Evolutionary conservation across 2,113 vertebrate genomes (phyloP).

Genomic region (Kobus ellipsiprymnus): DNA sequence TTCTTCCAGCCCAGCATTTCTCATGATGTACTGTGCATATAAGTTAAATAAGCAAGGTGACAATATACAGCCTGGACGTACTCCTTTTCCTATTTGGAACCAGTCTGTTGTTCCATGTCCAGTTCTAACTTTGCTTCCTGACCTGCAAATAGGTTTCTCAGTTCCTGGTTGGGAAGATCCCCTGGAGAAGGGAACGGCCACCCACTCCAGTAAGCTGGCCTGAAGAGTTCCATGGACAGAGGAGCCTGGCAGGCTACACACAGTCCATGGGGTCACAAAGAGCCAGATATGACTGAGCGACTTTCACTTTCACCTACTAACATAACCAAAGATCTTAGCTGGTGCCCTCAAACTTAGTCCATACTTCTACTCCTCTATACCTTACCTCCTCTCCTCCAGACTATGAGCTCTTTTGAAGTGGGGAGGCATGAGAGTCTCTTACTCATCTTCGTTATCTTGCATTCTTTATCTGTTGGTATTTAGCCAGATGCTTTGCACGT

Average conservation of each 20-base stretch:
- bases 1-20: too few species aligned
- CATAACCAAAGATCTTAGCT: not conserved
- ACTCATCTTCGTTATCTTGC: not conserved
- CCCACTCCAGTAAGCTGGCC: not conserved
- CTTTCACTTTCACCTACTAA: not conserved
- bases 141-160: not conserved
- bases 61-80: too few species aligned
- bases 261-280: not conserved
- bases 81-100: too few species aligned
- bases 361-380: not conserved
- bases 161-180: not conserved
- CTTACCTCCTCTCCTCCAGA: not conserved
- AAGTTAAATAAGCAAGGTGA: too few species aligned
- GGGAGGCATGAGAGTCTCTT: not conserved
- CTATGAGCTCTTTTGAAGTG: not conserved
- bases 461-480: not conserved
- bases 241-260: not conserved
- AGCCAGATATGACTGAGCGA: not conserved
- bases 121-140: too few species aligned
- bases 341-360: not conserved
- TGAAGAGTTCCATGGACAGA: not conserved
- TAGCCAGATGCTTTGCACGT: not conserved
- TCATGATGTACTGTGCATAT: too few species aligned
- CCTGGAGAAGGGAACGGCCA: not conserved
- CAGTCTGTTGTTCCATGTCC: too few species aligned